Evolutionary conservation across 2,797 vertebrate genomes (phyloP).

Genomic region (Gymnodraco acuticeps): DNA sequence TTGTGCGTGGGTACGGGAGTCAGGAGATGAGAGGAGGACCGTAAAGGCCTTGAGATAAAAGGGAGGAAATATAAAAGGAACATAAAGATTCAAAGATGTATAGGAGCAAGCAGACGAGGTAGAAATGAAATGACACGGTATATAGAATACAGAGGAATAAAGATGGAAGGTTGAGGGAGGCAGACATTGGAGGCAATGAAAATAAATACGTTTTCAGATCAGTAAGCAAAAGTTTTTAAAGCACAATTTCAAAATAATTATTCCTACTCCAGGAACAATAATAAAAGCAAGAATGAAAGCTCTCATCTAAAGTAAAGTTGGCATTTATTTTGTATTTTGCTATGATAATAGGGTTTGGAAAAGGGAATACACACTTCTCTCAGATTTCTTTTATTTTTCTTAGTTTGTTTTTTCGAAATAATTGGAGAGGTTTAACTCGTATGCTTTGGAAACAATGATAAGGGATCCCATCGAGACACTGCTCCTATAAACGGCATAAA

Average conservation of each 20-base stretch:
- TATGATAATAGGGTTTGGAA: not conserved
- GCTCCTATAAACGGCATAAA: too few relatives aligned
- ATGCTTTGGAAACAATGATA: too few relatives aligned
- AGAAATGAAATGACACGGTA: not conserved
- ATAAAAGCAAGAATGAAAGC: not conserved
- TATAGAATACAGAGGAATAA: slow-evolving; percentile 5
- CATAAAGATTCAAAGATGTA: slow-evolving; percentile 3
- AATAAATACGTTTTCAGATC: not conserved
- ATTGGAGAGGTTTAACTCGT: not conserved
- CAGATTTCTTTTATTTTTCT: not conserved
- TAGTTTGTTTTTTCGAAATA: not conserved
- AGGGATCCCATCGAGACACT: too few relatives aligned
- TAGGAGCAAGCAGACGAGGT: not conserved
- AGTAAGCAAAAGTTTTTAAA: not conserved
- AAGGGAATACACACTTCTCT: not conserved
- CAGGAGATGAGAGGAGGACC: slow-evolving; percentile 20
- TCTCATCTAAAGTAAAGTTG: not conserved
- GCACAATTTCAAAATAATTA: not conserved
- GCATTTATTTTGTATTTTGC: not conserved
- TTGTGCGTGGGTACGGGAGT: slow-evolving; percentile 1
- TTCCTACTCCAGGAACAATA: not conserved
- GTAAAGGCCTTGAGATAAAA: slow-evolving; percentile 19
- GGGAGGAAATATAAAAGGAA: not conserved
- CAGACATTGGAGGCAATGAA: not conserved
- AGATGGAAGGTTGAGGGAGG: not conserved